Evolutionary conservation across 2,113 vertebrate genomes (phyloP), one percentile per base, ranked within the genome.

Genomic region (Megatriorchis doriae): DNA sequence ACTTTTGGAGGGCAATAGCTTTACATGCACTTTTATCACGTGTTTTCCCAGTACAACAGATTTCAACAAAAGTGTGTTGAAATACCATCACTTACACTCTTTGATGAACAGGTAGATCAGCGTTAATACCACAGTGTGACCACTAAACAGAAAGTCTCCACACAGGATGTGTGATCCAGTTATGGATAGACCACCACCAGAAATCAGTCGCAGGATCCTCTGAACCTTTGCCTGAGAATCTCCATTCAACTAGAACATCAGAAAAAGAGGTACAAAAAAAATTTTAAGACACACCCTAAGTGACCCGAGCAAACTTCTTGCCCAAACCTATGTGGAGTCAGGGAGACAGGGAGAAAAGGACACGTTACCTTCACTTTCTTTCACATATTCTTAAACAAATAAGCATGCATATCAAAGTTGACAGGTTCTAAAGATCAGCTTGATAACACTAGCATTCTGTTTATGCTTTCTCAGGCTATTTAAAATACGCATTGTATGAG

Each of bases 71-170:
- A 67, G 16, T 36, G 3, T 16, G 45, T 3, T 42, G 53, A 87
- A 91, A 77, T 56, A 55, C 6, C 40, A 14, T 8, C 89, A 99
- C 99, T 99, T 97, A 99, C 99, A 99, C 97, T 99, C 99, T 95
- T 99, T 99, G 97, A 99, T 99, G 98, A 99, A 99, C 86, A 99
- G 97, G 85, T 99, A 99, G 21, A 99, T 99, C 77, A 99, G 98
- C 0, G 99, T 99, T 94, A 99, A 98, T 86, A 99, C 97, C 78
- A 99, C 99, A 3, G 99, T 99, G 97, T 99, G 99, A 38, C 99
- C 99, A 11, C 99, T 99, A 94, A 99, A 99, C 47, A 99, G 98
- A 93, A 99, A 99, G 97, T 99, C 99, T 94, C 99, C 99, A 12
- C 99, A 99, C 80, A 99, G 89, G 96, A 99, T 99, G 87, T 99